Percentiles rank a stretch among this genome's conserved stretches.
These are phyloP conservation scores for Lethenteron camtschaticum DNA, from an alignment of 2,113 vertebrate genomes.

Conservation along the genomic window DNA sequence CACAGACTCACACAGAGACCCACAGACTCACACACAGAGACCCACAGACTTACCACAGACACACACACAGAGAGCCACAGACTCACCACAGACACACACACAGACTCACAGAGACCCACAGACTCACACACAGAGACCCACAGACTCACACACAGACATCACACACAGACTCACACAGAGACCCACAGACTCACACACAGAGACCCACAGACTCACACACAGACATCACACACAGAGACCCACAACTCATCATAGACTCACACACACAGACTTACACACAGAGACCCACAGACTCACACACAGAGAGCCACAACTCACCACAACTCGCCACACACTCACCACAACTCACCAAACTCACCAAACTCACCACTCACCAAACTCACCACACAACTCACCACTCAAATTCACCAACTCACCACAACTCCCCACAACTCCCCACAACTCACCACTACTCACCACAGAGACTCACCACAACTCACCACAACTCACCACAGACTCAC, in stretches of 20 bases:
- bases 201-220: neutral
- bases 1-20: neutral
- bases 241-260: neutral
- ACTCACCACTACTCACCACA: too few species aligned
- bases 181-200: neutral
- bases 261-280: too few species aligned
- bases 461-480: too few species aligned
- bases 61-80: neutral
- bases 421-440: too few species aligned
- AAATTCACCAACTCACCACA: too few species aligned
- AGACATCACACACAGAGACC: neutral
- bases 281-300: too few species aligned
- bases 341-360: too few species aligned
- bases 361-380: too few species aligned
- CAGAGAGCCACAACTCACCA: too few species aligned
- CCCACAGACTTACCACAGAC: neutral
- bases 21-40: slow-evolving; percentile 1
- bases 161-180: neutral
- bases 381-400: too few species aligned
- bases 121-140: neutral
- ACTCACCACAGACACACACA: neutral
- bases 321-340: too few species aligned
- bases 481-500: too few species aligned
- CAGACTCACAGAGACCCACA: neutral
- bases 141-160: neutral